A percentile compares a stretch with the other conserved stretches of the same genome.
phyloP scores from a whole-genome alignment of 2,113 vertebrate genomes.

The Pyxicephalus adspersus region DNA sequence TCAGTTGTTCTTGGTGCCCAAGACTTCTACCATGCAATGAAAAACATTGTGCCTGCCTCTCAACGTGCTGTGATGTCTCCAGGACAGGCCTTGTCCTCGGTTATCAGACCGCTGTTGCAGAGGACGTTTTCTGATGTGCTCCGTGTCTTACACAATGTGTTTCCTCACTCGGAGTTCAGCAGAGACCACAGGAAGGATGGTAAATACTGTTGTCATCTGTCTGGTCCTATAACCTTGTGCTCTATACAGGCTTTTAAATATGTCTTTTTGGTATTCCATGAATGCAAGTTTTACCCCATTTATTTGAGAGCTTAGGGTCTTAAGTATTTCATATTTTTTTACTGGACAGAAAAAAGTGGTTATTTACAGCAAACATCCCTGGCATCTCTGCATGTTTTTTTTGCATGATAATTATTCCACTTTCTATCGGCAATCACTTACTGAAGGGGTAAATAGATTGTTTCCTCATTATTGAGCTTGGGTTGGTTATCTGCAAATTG shows the following conservation, averaged over 20 bases:
- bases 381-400: no score
- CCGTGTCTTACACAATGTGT: conserved; percentile 86
- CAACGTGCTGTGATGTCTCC: conserved; percentile 89
- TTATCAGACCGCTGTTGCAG: conserved; percentile 87
- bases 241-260: no score
- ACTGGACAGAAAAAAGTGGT: not conserved
- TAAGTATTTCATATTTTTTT: not conserved
- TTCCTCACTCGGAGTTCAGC: conserved; percentile 90
- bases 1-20: conserved; percentile 89
- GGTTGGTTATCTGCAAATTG: no score
- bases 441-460: no score
- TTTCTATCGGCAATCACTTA: no score
- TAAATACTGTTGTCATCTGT: conserved; percentile 56
- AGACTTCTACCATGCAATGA: conserved; percentile 93
- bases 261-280: no score
- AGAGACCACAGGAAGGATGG: conserved; percentile 86
- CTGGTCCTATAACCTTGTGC: no score
- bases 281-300: no score
- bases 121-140: conserved; percentile 80
- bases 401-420: no score
- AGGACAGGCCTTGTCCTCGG: conserved; percentile 86
- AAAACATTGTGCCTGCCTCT: conserved; percentile 92
- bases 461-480: no score
- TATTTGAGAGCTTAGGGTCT: not conserved
- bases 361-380: no score